Evolutionary conservation across 2,888 invertebrate species (phyloP).

Genomic region (Meloe dianella): DNA sequence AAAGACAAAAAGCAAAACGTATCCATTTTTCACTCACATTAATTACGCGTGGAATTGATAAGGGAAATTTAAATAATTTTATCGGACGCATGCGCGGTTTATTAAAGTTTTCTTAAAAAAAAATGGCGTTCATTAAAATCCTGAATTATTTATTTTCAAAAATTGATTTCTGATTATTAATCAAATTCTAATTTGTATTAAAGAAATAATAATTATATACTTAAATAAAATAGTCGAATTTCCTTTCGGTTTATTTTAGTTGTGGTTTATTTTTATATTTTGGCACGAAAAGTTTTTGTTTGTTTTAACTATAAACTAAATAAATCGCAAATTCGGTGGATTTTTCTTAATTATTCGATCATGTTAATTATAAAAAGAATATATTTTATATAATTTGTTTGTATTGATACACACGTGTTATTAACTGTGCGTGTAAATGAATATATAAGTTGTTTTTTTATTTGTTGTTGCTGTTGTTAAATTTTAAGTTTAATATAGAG

Average conservation of each 20-base stretch:
- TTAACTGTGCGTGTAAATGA: neutral
- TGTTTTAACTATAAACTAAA: neutral
- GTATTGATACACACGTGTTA: neutral
- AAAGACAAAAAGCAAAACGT: no score
- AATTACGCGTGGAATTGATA: neutral
- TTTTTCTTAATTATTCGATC: neutral
- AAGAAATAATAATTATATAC: no score
- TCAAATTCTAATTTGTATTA: neutral
- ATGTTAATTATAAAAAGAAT: neutral
- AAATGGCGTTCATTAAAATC: neutral
- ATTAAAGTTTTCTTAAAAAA: neutral
- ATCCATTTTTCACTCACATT: no score
- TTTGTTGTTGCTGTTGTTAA: no score
- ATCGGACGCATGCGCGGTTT: neutral
- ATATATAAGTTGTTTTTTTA: slow-evolving; percentile 3
- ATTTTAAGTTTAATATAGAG: slow-evolving; percentile 20
- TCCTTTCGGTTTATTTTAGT: neutral
- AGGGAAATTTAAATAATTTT: neutral
- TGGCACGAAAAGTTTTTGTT: neutral
- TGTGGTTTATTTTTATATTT: slow-evolving; percentile 1
- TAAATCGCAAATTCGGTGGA: neutral
- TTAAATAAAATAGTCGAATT: neutral
- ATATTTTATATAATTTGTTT: neutral
- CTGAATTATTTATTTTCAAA: neutral
- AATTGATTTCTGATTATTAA: neutral